These are phyloP conservation scores for Trinorchestia longiramus DNA, from an alignment of 1,140 invertebrate genomes.

Conservation along the genomic window DNA sequence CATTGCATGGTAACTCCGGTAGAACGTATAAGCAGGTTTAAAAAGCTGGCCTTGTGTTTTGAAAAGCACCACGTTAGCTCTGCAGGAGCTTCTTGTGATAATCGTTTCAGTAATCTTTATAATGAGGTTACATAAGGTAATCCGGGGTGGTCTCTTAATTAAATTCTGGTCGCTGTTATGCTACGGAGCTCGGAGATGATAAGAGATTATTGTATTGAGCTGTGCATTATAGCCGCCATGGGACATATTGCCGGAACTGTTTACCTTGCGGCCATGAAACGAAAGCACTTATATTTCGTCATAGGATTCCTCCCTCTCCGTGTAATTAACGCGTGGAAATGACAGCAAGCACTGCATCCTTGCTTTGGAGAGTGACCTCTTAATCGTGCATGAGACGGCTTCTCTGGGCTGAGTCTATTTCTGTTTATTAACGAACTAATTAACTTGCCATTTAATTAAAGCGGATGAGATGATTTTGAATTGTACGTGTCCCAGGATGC, in stretches of 20 bases:
- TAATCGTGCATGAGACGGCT: conserved; percentile 1
- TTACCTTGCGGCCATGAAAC: background rate
- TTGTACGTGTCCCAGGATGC: background rate
- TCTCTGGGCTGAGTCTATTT: background rate
- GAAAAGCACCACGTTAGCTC: background rate
- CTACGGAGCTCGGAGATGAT: background rate
- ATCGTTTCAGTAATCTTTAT: background rate
- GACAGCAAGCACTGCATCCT: background rate
- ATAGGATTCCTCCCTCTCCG: background rate
- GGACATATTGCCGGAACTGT: background rate
- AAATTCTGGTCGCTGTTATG: conserved; percentile 24
- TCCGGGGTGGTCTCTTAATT: conserved; percentile 16
- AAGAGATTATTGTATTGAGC: conserved; percentile 1
- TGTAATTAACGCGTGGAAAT: background rate
- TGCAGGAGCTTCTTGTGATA: background rate
- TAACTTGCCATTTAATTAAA: conserved; percentile 26
- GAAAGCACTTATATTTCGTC: background rate
- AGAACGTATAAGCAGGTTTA: background rate
- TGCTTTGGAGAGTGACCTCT: background rate
- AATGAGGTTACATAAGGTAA: background rate
- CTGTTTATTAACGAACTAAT: conserved; percentile 36
- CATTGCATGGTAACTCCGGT: background rate
- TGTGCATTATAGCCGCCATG: background rate
- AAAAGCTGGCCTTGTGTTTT: background rate
- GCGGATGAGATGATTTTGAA: conserved; percentile 36